Evolutionary conservation across 2,888 invertebrate genomes (phyloP).

Genomic region (Pasiphila rectangulata): DNA sequence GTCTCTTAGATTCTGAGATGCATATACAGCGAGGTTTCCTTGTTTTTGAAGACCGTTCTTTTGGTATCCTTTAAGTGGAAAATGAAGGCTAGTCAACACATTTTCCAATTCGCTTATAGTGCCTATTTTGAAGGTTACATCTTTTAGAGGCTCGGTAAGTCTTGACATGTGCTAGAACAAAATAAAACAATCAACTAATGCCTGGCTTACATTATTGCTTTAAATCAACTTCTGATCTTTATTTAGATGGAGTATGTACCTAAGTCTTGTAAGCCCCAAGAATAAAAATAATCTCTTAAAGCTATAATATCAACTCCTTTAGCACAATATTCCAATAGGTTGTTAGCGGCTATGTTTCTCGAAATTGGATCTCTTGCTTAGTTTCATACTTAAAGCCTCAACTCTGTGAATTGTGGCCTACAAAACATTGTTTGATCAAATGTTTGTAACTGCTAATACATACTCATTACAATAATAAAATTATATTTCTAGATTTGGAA

Average conservation of each 20-base stretch:
- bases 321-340: too few species aligned
- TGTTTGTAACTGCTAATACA: too few species aligned
- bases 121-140: constrained; percentile 4
- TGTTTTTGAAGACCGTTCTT: constrained; percentile 34
- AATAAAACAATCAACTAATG: neutral
- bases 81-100: constrained; percentile 22
- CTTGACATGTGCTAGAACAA: constrained; percentile 6
- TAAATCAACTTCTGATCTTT: too few species aligned
- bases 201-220: too few species aligned
- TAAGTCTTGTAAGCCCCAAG: too few species aligned
- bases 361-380: too few species aligned
- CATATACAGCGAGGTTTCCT: constrained; percentile 41
- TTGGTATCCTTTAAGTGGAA: constrained; percentile 36
- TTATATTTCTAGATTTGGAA: too few species aligned
- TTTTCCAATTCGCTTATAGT: constrained; percentile 5
- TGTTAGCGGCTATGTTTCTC: too few species aligned
- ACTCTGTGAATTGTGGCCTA: neutral
- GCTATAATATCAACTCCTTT: too few species aligned
- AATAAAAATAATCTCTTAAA: too few species aligned
- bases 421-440: constrained; percentile 10
- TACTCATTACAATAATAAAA: too few species aligned
- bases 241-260: too few species aligned
- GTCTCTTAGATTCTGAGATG: constrained; percentile 44
- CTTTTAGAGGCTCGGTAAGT: neutral
- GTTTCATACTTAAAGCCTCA: neutral